Conservation (phyloP, 1,140 invertebrate genomes). For the Nasonia vitripennis region DNA sequence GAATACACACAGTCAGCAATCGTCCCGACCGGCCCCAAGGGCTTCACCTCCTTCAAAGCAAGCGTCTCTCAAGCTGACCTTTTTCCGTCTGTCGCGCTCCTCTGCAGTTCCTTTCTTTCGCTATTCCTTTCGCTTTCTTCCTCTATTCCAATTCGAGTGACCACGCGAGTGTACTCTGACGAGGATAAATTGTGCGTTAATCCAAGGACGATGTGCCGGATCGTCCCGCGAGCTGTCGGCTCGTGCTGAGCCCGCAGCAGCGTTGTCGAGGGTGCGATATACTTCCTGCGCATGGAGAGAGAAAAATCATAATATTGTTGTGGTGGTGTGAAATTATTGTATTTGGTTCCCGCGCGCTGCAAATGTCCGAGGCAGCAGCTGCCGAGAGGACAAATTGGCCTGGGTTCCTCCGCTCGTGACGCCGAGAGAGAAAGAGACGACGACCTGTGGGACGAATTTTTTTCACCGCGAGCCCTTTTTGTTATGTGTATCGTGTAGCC, state of each 20-base stretch:
- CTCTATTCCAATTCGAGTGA: too few species aligned
- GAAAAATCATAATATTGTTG: not conserved
- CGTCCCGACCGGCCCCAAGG: not conserved
- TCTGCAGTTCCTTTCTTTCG: too few species aligned
- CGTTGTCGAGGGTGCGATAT: not conserved
- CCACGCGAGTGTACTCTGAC: conserved; percentile 6
- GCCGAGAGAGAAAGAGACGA: not conserved
- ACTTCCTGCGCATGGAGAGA: not conserved
- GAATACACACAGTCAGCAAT: not conserved
- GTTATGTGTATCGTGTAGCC: conserved; percentile 16
- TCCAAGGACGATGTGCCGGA: not conserved
- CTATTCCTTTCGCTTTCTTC: too few species aligned
- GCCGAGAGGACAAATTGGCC: conserved; percentile 12
- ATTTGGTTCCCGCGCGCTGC: not conserved
- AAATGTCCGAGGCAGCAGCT: not conserved
- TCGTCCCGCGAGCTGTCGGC: not conserved
- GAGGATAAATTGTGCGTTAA: not conserved
- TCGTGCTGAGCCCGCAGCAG: not conserved
- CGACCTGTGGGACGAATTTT: not conserved
- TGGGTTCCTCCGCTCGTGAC: not conserved
- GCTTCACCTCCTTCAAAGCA: not conserved
- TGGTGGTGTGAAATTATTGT: conserved; percentile 3
- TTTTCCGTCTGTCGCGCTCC: not conserved
- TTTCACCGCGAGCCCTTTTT: not conserved
- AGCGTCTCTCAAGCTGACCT: too few species aligned